Percentiles rank a stretch among this genome's conserved stretches.
Evolutionary conservation across 2,888 invertebrate species (phyloP).

Genomic region (Parnassius glacialis): DNA sequence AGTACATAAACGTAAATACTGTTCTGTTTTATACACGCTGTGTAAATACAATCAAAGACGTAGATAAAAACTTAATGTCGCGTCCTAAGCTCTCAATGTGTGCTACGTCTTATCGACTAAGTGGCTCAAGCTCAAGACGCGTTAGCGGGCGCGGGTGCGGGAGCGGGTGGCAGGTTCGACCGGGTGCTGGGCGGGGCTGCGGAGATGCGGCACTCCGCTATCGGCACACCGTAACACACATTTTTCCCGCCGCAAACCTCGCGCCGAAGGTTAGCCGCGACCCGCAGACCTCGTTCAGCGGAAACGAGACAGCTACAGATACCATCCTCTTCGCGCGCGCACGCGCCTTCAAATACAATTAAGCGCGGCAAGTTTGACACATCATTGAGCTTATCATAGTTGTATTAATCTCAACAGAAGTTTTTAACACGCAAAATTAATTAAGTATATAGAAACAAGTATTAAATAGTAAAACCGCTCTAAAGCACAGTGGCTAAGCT

Average conservation of each 20-base stretch:
- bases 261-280: constrained; percentile 81
- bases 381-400: constrained; percentile 24
- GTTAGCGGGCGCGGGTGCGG: constrained; percentile 70
- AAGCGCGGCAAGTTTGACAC: constrained; percentile 70
- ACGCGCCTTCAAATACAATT: constrained; percentile 47
- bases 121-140: constrained; percentile 81
- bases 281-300: constrained; percentile 76
- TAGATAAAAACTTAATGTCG: constrained; percentile 1
- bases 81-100: constrained; percentile 50
- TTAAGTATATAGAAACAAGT: too few species aligned
- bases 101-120: constrained; percentile 75
- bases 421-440: too few species aligned
- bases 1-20: too few species aligned
- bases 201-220: constrained; percentile 75
- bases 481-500: too few species aligned
- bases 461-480: too few species aligned
- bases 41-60: neutral
- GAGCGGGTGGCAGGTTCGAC: constrained; percentile 62
- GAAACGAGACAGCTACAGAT: constrained; percentile 50
- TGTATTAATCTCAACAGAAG: neutral
- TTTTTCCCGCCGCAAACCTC: constrained; percentile 82
- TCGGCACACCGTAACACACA: constrained; percentile 82
- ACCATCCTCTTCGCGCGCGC: constrained; percentile 52
- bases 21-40: too few species aligned
- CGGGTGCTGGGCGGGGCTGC: constrained; percentile 56